Evolutionary conservation across 2,888 invertebrate genomes (phyloP).

Genomic region (Philonicus albiceps): DNA sequence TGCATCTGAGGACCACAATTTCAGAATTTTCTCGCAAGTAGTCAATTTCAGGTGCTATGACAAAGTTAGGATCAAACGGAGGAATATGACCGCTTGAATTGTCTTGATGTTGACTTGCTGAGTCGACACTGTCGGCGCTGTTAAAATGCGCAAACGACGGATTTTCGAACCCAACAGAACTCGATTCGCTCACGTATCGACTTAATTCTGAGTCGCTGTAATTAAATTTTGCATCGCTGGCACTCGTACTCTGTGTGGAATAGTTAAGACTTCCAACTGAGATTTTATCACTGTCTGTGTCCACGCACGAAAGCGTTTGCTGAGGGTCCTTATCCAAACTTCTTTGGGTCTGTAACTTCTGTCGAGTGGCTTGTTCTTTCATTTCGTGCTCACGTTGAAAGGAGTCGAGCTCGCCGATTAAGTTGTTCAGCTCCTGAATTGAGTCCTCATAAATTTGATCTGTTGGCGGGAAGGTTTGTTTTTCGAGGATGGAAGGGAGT

Average conservation of each 20-base stretch:
- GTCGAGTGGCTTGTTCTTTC: slow-evolving; percentile 52
- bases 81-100: slow-evolving; percentile 55
- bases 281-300: slow-evolving; percentile 52
- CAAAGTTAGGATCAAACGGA: slow-evolving; percentile 61
- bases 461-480: slow-evolving; percentile 50
- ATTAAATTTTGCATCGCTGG: slow-evolving; percentile 51
- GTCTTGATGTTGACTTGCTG: neutral
- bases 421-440: slow-evolving; percentile 64
- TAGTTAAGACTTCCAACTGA: slow-evolving; percentile 54
- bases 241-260: slow-evolving; percentile 50
- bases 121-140: slow-evolving; percentile 43
- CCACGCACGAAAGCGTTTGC: neutral
- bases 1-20: slow-evolving; percentile 61
- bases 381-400: slow-evolving; percentile 64
- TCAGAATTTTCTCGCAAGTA: slow-evolving; percentile 62
- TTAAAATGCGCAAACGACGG: slow-evolving; percentile 62
- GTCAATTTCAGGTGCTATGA: slow-evolving; percentile 60
- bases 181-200: slow-evolving; percentile 62
- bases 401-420: slow-evolving; percentile 65
- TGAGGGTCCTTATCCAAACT: neutral
- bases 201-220: slow-evolving; percentile 61
- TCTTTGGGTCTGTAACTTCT: slow-evolving; percentile 25
- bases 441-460: slow-evolving; percentile 64
- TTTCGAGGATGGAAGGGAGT: neutral
- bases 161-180: slow-evolving; percentile 62